These are phyloP conservation scores for Cavia porcellus DNA, from an alignment of 2,113 vertebrate species.

Conservation along the genomic window DNA sequence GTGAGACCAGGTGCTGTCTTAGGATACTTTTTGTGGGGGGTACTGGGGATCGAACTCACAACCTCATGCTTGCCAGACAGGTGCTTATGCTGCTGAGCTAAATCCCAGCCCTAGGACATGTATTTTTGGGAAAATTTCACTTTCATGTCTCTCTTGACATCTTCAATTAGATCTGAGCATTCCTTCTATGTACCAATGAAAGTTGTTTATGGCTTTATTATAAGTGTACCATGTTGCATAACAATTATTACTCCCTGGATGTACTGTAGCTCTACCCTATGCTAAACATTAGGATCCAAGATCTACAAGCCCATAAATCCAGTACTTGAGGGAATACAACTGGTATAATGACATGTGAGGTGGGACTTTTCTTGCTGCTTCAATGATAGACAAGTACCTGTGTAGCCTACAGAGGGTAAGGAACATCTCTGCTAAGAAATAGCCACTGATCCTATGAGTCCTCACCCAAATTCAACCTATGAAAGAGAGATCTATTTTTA, in stretches of 20 bases:
- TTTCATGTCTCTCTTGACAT: not conserved
- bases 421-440: not conserved
- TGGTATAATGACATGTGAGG: not conserved
- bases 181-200: not conserved
- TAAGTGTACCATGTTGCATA: not conserved
- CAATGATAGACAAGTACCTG: not conserved
- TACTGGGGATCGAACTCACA: too few species aligned
- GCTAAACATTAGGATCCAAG: not conserved
- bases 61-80: too few species aligned
- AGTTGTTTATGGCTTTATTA: not conserved
- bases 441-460: not conserved
- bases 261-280: not conserved
- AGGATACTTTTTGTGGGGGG: too few species aligned
- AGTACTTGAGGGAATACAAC: not conserved
- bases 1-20: not conserved
- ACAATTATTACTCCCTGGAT: not conserved
- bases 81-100: too few species aligned
- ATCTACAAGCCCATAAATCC: not conserved
- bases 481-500: not conserved
- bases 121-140: not conserved
- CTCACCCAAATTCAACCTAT: not conserved
- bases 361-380: not conserved
- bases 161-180: not conserved
- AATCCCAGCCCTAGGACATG: too few species aligned
- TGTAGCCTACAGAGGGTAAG: not conserved